Conservation (phyloP, 2,113 vertebrate genomes). For the Egretta garzetta region DNA sequence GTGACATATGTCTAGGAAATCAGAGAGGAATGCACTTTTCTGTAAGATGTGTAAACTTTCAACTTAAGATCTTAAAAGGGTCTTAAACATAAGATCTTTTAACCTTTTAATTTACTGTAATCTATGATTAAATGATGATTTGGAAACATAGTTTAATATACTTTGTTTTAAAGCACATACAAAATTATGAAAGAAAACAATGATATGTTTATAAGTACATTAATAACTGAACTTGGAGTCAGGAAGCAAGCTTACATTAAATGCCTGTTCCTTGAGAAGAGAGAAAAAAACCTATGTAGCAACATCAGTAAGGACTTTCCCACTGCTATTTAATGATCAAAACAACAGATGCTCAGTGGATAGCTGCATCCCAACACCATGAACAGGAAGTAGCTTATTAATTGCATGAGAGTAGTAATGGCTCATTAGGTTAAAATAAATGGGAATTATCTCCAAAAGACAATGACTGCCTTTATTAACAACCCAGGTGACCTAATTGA, state of each 20-base stretch:
- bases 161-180: not conserved
- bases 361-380: not conserved
- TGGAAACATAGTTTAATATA: not conserved
- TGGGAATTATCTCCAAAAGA: slow-evolving; percentile 42
- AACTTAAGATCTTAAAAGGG: not conserved
- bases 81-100: not conserved
- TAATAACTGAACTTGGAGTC: not conserved
- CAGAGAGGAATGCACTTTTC: not conserved
- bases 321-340: slow-evolving; percentile 5
- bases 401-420: slow-evolving; percentile 11
- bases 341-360: slow-evolving; percentile 32
- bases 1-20: not conserved
- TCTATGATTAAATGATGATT: not conserved
- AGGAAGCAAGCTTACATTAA: not conserved
- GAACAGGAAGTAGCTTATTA: slow-evolving; percentile 43
- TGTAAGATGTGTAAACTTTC: not conserved
- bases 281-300: not conserved
- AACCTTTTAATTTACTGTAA: not conserved
- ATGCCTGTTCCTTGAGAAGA: not conserved
- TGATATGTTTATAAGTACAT: not conserved
- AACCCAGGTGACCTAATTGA: slow-evolving; percentile 49
- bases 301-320: not conserved
- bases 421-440: slow-evolving; percentile 57
- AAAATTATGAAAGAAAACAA: not conserved
- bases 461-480: slow-evolving; percentile 22